phyloP scores from a whole-genome alignment of 2,888 invertebrate genomes.

The Drosophila atroscutellata region DNA sequence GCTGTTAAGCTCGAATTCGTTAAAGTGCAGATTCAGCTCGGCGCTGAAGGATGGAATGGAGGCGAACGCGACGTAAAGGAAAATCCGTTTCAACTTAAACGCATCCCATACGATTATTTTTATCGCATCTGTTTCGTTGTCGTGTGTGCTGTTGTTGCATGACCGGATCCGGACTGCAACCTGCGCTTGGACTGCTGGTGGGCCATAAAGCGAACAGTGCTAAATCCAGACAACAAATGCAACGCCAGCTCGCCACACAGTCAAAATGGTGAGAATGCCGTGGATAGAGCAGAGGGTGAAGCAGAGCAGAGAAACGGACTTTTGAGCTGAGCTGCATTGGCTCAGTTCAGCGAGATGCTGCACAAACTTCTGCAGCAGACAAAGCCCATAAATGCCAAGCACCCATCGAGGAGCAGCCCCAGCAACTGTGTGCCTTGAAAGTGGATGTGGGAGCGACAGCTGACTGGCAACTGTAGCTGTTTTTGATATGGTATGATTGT shows the following conservation, averaged over 20 bases:
- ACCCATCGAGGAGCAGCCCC: constrained; percentile 54
- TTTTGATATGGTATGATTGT: constrained; percentile 8
- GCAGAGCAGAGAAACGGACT: background rate
- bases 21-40: background rate
- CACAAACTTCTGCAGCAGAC: constrained; percentile 59
- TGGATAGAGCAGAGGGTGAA: background rate
- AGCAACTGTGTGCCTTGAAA: constrained; percentile 5
- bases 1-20: background rate
- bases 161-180: constrained; percentile 22
- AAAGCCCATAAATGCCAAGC: constrained; percentile 72
- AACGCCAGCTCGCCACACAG: constrained; percentile 51
- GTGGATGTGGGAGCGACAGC: constrained; percentile 11
- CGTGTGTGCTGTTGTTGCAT: constrained; percentile 1
- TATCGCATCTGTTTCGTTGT: constrained; percentile 49
- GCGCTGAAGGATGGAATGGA: background rate
- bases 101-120: constrained; percentile 68
- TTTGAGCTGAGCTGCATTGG: constrained; percentile 6
- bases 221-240: constrained; percentile 72
- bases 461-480: constrained; percentile 23
- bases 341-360: constrained; percentile 48
- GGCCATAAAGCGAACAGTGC: constrained; percentile 71
- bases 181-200: constrained; percentile 51
- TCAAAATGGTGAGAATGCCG: constrained; percentile 30
- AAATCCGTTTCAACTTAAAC: constrained; percentile 73
- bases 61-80: constrained; percentile 9